Evolutionary conservation across 2,888 invertebrate genomes (phyloP).

Genomic region (Anthrax anthrax): DNA sequence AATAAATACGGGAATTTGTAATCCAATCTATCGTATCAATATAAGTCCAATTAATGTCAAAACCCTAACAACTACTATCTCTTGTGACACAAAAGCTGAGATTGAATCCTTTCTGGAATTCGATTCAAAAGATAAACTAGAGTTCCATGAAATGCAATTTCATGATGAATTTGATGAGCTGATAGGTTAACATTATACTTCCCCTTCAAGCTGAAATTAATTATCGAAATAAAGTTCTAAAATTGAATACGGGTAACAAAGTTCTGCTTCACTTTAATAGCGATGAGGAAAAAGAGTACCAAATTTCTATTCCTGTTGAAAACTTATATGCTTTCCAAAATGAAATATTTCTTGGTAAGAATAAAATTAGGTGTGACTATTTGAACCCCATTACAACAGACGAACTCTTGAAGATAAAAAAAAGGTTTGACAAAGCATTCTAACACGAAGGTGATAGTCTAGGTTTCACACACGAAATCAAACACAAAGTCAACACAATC

Average conservation of each 20-base stretch:
- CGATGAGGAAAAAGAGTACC: constrained; percentile 3
- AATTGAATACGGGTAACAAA: not conserved
- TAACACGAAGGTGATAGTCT: too few relatives aligned
- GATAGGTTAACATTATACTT: constrained; percentile 1
- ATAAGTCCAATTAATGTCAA: not conserved
- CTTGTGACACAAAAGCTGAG: constrained; percentile 3
- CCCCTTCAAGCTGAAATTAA: constrained; percentile 2
- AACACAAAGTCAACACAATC: too few relatives aligned
- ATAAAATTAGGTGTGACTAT: too few relatives aligned
- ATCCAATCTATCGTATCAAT: constrained; percentile 7
- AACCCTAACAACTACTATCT: not conserved
- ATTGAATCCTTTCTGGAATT: constrained; percentile 10
- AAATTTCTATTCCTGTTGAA: constrained; percentile 1
- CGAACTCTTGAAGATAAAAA: too few relatives aligned
- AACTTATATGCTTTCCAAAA: constrained; percentile 9
- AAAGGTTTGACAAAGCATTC: too few relatives aligned
- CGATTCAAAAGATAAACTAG: constrained; percentile 4
- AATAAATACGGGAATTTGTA: constrained; percentile 5
- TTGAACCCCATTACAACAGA: too few relatives aligned
- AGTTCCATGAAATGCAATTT: constrained; percentile 8
- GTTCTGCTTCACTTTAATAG: constrained; percentile 4
- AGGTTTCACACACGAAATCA: too few relatives aligned
- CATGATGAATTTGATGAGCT: constrained; percentile 6
- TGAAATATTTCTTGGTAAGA: too few relatives aligned
- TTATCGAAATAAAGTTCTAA: constrained; percentile 2